Conservation (phyloP, 37 sponge, comb jelly and placozoan species). For the Aplysina aerophoba region DNA sequence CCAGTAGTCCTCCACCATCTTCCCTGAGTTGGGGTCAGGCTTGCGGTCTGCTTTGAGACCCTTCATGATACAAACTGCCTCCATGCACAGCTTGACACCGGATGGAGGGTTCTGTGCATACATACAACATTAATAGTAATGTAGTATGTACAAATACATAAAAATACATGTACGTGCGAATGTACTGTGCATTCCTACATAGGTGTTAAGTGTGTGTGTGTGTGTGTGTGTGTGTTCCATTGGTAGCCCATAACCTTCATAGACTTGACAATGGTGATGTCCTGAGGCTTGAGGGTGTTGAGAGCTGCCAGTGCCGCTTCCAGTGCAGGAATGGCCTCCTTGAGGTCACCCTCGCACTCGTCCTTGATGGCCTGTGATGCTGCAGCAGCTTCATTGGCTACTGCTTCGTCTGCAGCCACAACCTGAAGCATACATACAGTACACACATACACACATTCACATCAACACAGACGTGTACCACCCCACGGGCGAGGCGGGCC, state of each 20-base stretch:
- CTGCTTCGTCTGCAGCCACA: slow-evolving; percentile 97
- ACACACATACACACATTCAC: background rate
- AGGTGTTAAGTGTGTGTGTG: no score
- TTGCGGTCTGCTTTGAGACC: slow-evolving; percentile 91
- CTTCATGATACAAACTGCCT: slow-evolving; percentile 97
- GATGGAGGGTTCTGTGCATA: slow-evolving; percentile 92
- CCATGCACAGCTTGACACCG: slow-evolving; percentile 95
- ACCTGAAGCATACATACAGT: slow-evolving; percentile 52
- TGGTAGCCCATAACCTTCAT: no score
- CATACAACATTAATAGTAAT: no score
- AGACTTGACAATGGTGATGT: slow-evolving; percentile 96
- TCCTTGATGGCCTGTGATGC: slow-evolving; percentile 92
- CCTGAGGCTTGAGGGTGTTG: slow-evolving; percentile 95
- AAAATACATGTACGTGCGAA: no score
- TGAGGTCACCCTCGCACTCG: slow-evolving; percentile 97
- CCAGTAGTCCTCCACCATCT: slow-evolving; percentile 99
- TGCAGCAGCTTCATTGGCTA: slow-evolving; percentile 95
- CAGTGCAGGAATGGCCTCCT: slow-evolving; percentile 97
- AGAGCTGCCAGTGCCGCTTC: slow-evolving; percentile 94
- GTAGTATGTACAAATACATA: no score
- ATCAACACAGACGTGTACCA: no score
- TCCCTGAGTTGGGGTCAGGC: slow-evolving; percentile 96
- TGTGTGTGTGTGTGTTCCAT: no score
- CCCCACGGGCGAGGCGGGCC: no score
- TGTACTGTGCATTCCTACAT: no score